Conservation (phyloP, 1,140 invertebrate genomes). For the Ladona fulva region DNA sequence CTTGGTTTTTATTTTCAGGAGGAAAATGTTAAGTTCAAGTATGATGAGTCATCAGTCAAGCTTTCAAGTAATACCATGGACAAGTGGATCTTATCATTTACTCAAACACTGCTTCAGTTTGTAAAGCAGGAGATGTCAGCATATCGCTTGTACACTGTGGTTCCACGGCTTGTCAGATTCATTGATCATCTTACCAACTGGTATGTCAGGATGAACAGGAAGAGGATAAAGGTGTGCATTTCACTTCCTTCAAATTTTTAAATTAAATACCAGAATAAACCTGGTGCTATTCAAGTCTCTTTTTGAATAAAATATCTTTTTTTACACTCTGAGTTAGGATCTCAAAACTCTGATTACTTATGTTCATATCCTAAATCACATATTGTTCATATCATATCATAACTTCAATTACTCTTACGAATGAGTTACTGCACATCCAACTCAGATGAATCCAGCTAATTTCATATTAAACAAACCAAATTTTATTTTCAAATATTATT, state of each 20-base stretch:
- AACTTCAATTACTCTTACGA: no score
- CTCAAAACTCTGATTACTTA: no score
- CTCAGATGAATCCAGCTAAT: no score
- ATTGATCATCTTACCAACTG: constrained; percentile 97
- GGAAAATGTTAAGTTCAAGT: constrained; percentile 37
- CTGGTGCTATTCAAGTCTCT: no score
- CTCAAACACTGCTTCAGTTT: constrained; percentile 83
- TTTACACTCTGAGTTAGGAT: no score
- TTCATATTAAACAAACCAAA: no score
- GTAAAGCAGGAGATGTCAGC: constrained; percentile 87
- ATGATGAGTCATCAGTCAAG: constrained; percentile 33
- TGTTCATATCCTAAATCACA: no score
- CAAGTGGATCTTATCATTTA: constrained; percentile 93
- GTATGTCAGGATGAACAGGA: constrained; percentile 96
- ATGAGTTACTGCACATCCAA: no score
- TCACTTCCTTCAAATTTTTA: neutral
- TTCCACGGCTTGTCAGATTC: constrained; percentile 87
- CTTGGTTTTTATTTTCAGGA: constrained; percentile 29
- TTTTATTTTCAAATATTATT: no score
- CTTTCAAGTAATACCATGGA: constrained; percentile 82
- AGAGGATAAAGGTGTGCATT: constrained; percentile 58
- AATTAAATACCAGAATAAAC: neutral
- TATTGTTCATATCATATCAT: no score
- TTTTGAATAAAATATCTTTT: no score
- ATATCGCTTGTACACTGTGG: constrained; percentile 91